phyloP scores from a whole-genome alignment of 2,113 vertebrate species.

The Anarhynchus alexandrinus region DNA sequence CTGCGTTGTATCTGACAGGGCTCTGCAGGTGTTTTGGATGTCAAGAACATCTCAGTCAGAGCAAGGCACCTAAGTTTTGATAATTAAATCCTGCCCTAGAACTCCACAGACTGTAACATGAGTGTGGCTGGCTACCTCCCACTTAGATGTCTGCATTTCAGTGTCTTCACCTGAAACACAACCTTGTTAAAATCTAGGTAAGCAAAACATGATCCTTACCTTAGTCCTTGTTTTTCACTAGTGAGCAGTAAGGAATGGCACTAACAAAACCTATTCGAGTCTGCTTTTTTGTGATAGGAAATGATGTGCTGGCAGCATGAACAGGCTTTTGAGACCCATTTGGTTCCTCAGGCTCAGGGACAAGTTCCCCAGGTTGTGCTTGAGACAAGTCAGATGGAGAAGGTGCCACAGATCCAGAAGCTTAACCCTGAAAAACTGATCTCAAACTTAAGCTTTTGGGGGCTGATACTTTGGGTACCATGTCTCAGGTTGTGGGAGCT shows the following conservation, averaged over 20 bases:
- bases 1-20: neutral
- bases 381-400: neutral
- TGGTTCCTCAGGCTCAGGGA: neutral
- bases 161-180: neutral
- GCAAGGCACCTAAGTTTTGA: neutral
- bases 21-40: neutral
- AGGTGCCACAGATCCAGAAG: neutral
- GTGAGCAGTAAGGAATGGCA: neutral
- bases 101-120: accelerated
- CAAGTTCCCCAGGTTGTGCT: neutral
- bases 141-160: neutral
- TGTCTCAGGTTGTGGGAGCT: neutral
- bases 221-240: neutral
- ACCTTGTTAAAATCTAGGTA: neutral
- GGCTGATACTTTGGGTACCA: neutral
- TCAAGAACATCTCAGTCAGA: neutral
- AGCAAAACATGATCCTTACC: neutral
- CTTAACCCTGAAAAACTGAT: neutral
- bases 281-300: neutral
- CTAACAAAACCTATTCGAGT: neutral
- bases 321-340: neutral
- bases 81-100: neutral
- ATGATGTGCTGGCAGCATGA: neutral
- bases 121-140: neutral
- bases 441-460: neutral